Conservation (phyloP, 1,140 invertebrate genomes). For the Meloidogyne chitwoodi region DNA sequence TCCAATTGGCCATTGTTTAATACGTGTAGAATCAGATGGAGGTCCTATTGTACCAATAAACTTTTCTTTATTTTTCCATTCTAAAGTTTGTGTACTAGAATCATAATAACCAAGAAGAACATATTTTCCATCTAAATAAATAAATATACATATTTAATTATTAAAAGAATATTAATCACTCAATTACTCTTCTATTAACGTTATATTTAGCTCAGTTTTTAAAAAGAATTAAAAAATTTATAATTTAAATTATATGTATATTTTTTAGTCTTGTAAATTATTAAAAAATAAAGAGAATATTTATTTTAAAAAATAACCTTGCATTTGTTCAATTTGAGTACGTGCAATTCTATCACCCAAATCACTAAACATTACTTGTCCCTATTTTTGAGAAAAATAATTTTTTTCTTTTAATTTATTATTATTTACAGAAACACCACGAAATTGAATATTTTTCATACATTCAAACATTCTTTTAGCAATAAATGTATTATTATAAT, state of each 20-base stretch:
- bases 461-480: slow-evolving; percentile 90
- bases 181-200: too few relatives aligned
- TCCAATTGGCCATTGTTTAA: slow-evolving; percentile 47
- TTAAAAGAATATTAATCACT: too few relatives aligned
- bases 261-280: slow-evolving; percentile 10
- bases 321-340: slow-evolving; percentile 94
- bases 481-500: slow-evolving; percentile 90
- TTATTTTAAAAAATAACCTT: slow-evolving; percentile 28
- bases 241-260: too few relatives aligned
- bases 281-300: background rate
- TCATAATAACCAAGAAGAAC: slow-evolving; percentile 92
- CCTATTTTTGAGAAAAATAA: slow-evolving; percentile 63
- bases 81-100: slow-evolving; percentile 85
- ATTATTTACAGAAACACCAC: slow-evolving; percentile 82
- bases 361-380: slow-evolving; percentile 66
- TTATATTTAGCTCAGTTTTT: too few relatives aligned
- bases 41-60: slow-evolving; percentile 72
- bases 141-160: too few relatives aligned
- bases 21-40: slow-evolving; percentile 56
- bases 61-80: slow-evolving; percentile 80
- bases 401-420: background rate
- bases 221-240: too few relatives aligned
- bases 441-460: slow-evolving; percentile 92
- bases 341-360: slow-evolving; percentile 96
- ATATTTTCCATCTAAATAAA: slow-evolving; percentile 78